Conservation (phyloP, 1,140 invertebrate species). For the Sycophila sp. region DNA sequence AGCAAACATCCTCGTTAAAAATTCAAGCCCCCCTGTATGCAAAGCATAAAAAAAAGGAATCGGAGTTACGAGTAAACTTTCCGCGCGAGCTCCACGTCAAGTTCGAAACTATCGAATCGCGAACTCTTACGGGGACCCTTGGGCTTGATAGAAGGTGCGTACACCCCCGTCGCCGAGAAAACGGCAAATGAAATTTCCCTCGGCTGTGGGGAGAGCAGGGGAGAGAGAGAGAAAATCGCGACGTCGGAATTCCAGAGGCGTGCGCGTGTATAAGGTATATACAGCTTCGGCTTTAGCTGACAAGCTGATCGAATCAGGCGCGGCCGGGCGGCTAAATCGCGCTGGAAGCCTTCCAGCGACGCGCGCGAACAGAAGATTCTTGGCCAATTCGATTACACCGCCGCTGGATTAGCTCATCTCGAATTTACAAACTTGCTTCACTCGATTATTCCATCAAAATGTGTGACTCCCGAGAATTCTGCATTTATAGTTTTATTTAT, state of each 20-base stretch:
- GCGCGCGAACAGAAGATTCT: neutral
- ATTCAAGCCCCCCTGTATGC: too few relatives aligned
- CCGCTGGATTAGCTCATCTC: conserved; percentile 4
- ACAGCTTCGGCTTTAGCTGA: neutral
- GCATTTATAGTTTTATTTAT: too few relatives aligned
- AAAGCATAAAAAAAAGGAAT: too few relatives aligned
- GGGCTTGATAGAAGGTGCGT: neutral
- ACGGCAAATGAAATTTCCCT: neutral
- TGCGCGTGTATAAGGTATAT: neutral
- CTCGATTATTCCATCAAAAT: too few relatives aligned
- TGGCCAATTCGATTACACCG: neutral
- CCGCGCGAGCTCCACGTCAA: too few relatives aligned
- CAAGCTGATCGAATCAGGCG: conserved; percentile 4
- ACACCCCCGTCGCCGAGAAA: neutral
- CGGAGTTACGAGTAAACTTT: too few relatives aligned
- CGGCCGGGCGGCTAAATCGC: conserved; percentile 3
- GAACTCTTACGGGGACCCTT: too few relatives aligned
- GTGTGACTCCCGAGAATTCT: too few relatives aligned
- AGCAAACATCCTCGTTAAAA: too few relatives aligned
- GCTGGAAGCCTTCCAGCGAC: conserved; percentile 19
- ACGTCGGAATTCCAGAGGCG: neutral
- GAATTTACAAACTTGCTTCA: too few relatives aligned
- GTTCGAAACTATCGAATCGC: neutral
- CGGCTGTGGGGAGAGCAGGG: too few relatives aligned
- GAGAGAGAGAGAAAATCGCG: too few relatives aligned